These are phyloP conservation scores for Armadillidium nasatum DNA, from an alignment of 1,140 invertebrate species.

Conservation along the genomic window DNA sequence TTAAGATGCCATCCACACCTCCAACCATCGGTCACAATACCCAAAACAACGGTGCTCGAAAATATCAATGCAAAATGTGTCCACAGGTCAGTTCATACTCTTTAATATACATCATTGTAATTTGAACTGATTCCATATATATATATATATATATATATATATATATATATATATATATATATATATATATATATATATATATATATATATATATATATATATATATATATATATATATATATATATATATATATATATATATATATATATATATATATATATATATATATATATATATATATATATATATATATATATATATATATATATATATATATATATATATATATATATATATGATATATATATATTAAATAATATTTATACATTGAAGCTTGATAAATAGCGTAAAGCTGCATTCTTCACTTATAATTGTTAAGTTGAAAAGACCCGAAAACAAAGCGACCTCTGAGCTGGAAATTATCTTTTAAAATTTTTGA, in stretches of 20 bases:
- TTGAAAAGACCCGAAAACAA: background rate
- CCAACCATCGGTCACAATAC: constrained; percentile 41
- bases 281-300: constrained; percentile 7
- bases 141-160: no score
- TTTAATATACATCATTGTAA: background rate
- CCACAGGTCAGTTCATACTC: constrained; percentile 73
- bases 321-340: constrained; percentile 18
- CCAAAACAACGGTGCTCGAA: constrained; percentile 53
- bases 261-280: constrained; percentile 21
- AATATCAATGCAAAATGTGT: constrained; percentile 98
- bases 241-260: constrained; percentile 22
- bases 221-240: constrained; percentile 23
- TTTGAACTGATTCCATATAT: background rate
- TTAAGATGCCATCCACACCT: constrained; percentile 55
- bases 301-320: constrained; percentile 8
- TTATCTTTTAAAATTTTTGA: background rate
- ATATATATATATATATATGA: no score
- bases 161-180: no score
- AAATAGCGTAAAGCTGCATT: background rate
- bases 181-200: no score
- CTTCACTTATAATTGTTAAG: background rate
- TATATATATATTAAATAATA: no score
- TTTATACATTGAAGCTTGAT: no score
- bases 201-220: constrained; percentile 15
- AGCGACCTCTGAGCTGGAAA: background rate